A percentile compares a stretch with the other conserved stretches of the same genome.
These are phyloP conservation scores for Phania funesta DNA, from an alignment of 2,888 invertebrate species.

Conservation along the genomic window DNA sequence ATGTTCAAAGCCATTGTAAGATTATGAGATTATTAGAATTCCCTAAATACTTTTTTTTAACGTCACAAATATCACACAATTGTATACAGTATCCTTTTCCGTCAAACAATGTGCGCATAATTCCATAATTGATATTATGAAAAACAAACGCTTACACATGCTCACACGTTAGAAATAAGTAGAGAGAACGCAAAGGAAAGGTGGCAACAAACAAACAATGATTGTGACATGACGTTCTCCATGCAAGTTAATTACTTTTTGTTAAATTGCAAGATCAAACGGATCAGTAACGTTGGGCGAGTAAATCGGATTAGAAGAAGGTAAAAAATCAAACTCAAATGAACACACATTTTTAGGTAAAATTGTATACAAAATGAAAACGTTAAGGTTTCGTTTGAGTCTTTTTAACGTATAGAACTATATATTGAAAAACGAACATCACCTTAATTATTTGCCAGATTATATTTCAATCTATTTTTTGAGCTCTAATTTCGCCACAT, in stretches of 20 bases:
- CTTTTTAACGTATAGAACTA: too few relatives aligned
- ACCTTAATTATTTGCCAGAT: too few relatives aligned
- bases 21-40: conserved; percentile 64
- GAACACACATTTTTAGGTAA: neutral
- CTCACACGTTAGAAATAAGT: neutral
- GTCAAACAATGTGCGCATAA: conserved; percentile 51
- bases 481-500: too few relatives aligned
- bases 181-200: neutral
- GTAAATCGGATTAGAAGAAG: conserved; percentile 41
- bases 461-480: too few relatives aligned
- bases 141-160: conserved; percentile 16
- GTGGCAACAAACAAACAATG: conserved; percentile 8
- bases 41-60: conserved; percentile 14
- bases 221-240: conserved; percentile 33
- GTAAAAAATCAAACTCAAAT: neutral
- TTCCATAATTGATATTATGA: conserved; percentile 51
- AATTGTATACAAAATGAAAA: too few relatives aligned
- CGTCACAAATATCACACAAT: conserved; percentile 5
- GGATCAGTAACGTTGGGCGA: conserved; percentile 17
- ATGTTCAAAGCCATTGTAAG: conserved; percentile 39
- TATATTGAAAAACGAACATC: too few relatives aligned
- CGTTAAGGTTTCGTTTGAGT: too few relatives aligned
- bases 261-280: conserved; percentile 20
- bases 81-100: neutral
- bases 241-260: conserved; percentile 50